Evolutionary conservation across 1,140 invertebrate genomes (phyloP).

Genomic region (Marisa cornuarietis): DNA sequence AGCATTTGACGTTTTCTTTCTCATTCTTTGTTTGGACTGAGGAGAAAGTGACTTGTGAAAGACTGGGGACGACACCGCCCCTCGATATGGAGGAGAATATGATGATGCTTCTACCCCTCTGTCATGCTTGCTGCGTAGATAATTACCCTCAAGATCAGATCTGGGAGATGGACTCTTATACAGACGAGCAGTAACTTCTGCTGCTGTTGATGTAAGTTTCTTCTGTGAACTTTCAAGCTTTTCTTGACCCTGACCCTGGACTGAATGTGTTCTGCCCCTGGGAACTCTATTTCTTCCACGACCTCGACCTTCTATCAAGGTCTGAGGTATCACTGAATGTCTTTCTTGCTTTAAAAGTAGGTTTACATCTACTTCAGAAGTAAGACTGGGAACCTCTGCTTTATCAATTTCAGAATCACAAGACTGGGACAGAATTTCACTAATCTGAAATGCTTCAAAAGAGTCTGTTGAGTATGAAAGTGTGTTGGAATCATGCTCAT

Average conservation of each 20-base stretch:
- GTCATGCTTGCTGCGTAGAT: slow-evolving; percentile 28
- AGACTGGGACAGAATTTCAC: not conserved
- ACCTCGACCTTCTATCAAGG: slow-evolving; percentile 8
- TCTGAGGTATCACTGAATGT: too few relatives aligned
- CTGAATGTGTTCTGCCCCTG: slow-evolving; percentile 3
- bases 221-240: slow-evolving; percentile 12
- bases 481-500: not conserved
- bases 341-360: not conserved
- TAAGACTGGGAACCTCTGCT: not conserved
- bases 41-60: too few relatives aligned
- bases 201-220: slow-evolving; percentile 42
- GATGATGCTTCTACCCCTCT: not conserved
- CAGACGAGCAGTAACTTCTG: slow-evolving; percentile 49
- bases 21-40: too few relatives aligned
- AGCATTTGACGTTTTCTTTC: too few relatives aligned
- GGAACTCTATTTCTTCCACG: slow-evolving; percentile 8
- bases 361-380: not conserved
- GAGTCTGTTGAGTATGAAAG: not conserved
- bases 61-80: not conserved
- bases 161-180: slow-evolving; percentile 44
- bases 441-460: not conserved
- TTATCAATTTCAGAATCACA: not conserved
- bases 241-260: slow-evolving; percentile 22
- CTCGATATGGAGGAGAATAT: slow-evolving; percentile 10
- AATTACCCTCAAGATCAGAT: slow-evolving; percentile 25